These are phyloP conservation scores for Bombus terrestris DNA, from an alignment of 1,140 invertebrate species.

Conservation along the genomic window DNA sequence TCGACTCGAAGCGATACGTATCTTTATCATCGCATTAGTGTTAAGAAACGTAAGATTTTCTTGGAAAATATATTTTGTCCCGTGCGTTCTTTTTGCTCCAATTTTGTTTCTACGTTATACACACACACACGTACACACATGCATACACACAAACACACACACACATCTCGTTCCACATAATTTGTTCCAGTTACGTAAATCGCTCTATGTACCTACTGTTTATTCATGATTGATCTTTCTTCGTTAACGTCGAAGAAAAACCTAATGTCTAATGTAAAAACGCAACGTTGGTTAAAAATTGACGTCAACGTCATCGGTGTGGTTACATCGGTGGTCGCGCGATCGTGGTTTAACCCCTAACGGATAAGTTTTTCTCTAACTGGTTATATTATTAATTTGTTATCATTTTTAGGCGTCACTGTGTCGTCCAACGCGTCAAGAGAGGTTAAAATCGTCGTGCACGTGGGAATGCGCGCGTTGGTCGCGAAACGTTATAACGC, in stretches of 20 bases:
- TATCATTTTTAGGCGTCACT: too few species aligned
- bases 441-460: background rate
- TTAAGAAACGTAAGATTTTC: background rate
- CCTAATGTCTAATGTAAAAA: too few species aligned
- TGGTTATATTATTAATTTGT: background rate
- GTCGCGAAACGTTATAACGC: background rate
- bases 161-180: too few species aligned
- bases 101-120: background rate
- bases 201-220: too few species aligned
- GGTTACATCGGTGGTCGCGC: background rate
- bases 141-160: too few species aligned
- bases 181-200: too few species aligned
- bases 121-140: accelerated
- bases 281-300: too few species aligned
- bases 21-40: background rate
- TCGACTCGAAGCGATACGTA: background rate
- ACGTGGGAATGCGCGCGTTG: constrained; percentile 7
- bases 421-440: accelerated
- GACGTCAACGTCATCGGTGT: too few species aligned
- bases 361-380: background rate
- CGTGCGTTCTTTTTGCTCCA: background rate
- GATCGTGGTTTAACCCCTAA: background rate
- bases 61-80: background rate
- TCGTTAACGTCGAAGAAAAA: too few species aligned
- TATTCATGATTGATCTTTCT: too few species aligned